Evolutionary conservation across 2,888 invertebrate species (phyloP), one percentile per base, ranked within the genome.

Genomic region (Anthophora plumipes): DNA sequence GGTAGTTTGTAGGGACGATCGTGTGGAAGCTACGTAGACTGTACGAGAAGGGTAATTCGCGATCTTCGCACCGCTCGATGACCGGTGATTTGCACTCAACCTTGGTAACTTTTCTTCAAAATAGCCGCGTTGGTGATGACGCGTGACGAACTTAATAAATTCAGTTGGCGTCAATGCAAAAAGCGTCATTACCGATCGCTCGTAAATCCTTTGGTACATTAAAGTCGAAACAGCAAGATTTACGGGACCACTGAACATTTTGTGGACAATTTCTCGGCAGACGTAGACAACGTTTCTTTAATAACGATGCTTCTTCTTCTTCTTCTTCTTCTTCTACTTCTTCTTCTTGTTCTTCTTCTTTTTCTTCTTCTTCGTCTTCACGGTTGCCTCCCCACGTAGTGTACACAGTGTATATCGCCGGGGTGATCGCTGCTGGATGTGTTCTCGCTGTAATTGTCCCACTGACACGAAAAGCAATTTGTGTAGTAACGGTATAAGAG

Each of bases 91-190:
- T 55, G 57, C 68, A 22, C 57, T 31, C n/a, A 50, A 55, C n/a
- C 82, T 81, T 61, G 66, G 57, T 57, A 37, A 57, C 52, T 72
- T 68, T 63, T 17, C 43, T 39, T 25, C 48, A 71, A 70, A 78
- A 48, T 77, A 48, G 17, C 57, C 81, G 79, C 77, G 85, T 41
- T 31, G 88, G 87, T 86, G 90, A 85, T 84, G 88, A 89, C 88
- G 88, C 89, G 87, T 89, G 88, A 88, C 90, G 85, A 87, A 89
- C 86, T 90, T 90, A 89, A 90, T 89, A 90, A 83, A 90, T 90
- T 88, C 87, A 76, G 66, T 83, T 84, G 86, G 80, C 71, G 77
- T 80, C 50, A 31, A 66, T 48, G 80, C 81, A 82, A 84, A 83
- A 88, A 74, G 85, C 66, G 64, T 41, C 66, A 67, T 80, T 68